A percentile compares a stretch with the other conserved stretches of the same genome.
phyloP scores from a whole-genome alignment of 2,113 vertebrate genomes.

The Megaptera novaeangliae region DNA sequence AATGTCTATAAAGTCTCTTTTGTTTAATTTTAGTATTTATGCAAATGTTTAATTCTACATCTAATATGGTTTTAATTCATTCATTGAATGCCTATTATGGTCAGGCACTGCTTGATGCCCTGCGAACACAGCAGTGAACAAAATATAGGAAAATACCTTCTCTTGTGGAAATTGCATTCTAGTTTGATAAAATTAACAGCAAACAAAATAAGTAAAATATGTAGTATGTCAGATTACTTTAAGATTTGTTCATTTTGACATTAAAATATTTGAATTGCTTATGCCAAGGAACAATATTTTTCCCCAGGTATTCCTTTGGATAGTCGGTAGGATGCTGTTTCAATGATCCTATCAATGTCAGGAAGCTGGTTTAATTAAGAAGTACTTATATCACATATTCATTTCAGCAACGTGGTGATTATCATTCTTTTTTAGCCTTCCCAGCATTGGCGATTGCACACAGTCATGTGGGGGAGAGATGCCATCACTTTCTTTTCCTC shows the following conservation, averaged over 20 bases:
- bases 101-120: not conserved
- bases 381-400: not conserved
- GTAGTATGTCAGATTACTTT: not conserved
- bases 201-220: not conserved
- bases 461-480: not conserved
- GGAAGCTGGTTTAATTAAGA: not conserved
- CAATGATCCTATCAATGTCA: not conserved
- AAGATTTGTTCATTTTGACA: not conserved
- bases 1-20: not conserved
- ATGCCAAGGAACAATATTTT: not conserved
- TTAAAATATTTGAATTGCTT: not conserved
- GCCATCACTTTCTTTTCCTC: not conserved
- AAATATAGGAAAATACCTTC: not conserved
- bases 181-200: not conserved
- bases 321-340: not conserved
- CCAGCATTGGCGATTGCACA: not conserved
- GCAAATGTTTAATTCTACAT: not conserved
- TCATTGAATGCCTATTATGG: not conserved
- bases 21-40: slow-evolving; percentile 1
- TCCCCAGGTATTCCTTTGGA: accelerated
- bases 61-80: not conserved
- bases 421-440: not conserved
- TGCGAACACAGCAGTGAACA: not conserved
- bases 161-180: not conserved
- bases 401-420: not conserved